Evolutionary conservation across 2,888 invertebrate genomes (phyloP), one percentile per base, ranked within the genome.

Genomic region (Malthinus seriepunctatus): DNA sequence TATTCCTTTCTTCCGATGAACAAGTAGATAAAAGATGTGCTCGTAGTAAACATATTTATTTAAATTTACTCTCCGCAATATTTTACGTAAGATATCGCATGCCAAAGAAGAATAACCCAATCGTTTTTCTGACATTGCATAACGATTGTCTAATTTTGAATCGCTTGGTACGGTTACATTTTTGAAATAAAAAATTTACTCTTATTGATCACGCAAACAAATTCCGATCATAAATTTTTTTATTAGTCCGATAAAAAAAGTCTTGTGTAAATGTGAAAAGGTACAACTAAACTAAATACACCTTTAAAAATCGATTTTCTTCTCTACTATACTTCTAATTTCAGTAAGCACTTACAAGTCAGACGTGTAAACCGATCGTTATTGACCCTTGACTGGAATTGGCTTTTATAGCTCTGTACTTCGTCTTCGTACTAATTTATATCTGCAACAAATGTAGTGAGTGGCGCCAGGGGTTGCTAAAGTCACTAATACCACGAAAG

Each of bases 311-410:
- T 73, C 73, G 69, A 74, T 73, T 69, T 66, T 67, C 69, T 72
- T 74, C 73, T 73, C 73, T 73, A 73, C 70, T 23, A 23, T 23
- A 23, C 23, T 23, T 46, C 33, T 68, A 69, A 68, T 70, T 70
- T 69, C 62, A 70, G 71, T 69, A 69, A 70, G 70, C 61, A 67
- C 71, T 73, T 73, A 70, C 70, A 11, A 72, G 68, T 70, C 71
- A 72, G 71, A 73, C 74, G 73, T 73, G 74, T 73, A 73, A 74
- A 74, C 72, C 73, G 73, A 72, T 73, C 74, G 72, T 74, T 74
- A 73, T 74, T 73, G 73, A 74, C 73, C 73, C 71, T 73, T 67
- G 69, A 66, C 71, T 68, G 67, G 65, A 71, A 73, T 72, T 70
- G 73, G 67, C 73, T 71, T 71, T 73, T 73, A 72, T 73, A 72